These are phyloP conservation scores for Tetramorium parvispinum DNA, from an alignment of 1,140 invertebrate species.

Conservation along the genomic window DNA sequence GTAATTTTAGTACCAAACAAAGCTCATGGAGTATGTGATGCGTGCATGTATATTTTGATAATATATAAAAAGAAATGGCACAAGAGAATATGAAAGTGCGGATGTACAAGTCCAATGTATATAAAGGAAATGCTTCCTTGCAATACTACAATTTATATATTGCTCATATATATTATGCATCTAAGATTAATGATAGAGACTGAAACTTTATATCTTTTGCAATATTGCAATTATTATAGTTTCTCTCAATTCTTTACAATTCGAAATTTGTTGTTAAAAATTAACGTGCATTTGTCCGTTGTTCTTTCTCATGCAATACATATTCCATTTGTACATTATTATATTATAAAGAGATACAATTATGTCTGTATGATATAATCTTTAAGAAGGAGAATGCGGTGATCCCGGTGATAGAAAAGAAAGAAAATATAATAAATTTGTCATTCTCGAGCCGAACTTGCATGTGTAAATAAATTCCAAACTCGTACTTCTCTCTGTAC, in stretches of 20 bases:
- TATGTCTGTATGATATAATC: slow-evolving; percentile 23
- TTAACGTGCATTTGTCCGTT: slow-evolving; percentile 35
- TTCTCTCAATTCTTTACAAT: slow-evolving; percentile 7
- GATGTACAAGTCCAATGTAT: slow-evolving; percentile 2
- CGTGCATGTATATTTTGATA: slow-evolving; percentile 38
- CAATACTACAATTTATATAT: slow-evolving; percentile 42
- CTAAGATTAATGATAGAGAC: slow-evolving; percentile 45
- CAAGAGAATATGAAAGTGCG: background rate
- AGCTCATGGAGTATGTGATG: background rate
- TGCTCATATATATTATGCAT: background rate
- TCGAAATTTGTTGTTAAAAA: background rate
- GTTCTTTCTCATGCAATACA: slow-evolving; percentile 11
- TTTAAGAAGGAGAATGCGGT: background rate
- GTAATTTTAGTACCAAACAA: slow-evolving; percentile 23
- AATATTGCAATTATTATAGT: slow-evolving; percentile 3
- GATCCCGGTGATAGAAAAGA: background rate
- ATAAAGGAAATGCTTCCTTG: slow-evolving; percentile 15
- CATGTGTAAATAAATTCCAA: slow-evolving; percentile 39
- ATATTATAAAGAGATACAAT: slow-evolving; percentile 17
- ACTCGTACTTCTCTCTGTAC: slow-evolving; percentile 6
- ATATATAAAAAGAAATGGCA: background rate
- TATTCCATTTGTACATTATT: slow-evolving; percentile 27
- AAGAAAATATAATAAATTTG: slow-evolving; percentile 35
- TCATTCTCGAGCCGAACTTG: slow-evolving; percentile 5
- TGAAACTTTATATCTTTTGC: slow-evolving; percentile 37